These are phyloP conservation scores for Rhyacophila evoluta DNA, from an alignment of 2,888 invertebrate species.

Conservation along the genomic window DNA sequence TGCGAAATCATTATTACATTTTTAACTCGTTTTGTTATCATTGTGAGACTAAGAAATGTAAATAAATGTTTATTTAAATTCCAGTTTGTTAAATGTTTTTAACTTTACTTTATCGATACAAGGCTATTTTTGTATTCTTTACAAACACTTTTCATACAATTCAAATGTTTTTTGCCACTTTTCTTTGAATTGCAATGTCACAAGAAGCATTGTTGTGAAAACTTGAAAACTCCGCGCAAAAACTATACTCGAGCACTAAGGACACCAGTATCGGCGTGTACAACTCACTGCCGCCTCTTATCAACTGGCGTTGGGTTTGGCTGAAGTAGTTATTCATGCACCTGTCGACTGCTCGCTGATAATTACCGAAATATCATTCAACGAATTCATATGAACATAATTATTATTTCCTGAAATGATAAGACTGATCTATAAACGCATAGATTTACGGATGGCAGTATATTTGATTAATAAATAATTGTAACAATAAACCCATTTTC, in stretches of 20 bases:
- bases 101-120: not conserved
- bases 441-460: too few relatives aligned
- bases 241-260: not conserved
- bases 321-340: not conserved
- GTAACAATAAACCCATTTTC: too few relatives aligned
- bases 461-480: too few relatives aligned
- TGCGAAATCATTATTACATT: not conserved
- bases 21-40: not conserved
- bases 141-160: constrained; percentile 14
- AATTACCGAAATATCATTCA: not conserved
- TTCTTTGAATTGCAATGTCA: not conserved
- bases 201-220: not conserved
- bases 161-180: not conserved
- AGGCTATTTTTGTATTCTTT: not conserved
- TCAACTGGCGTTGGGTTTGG: not conserved
- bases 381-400: too few relatives aligned
- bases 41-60: not conserved
- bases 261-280: not conserved
- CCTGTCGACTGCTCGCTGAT: not conserved
- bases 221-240: constrained; percentile 13
- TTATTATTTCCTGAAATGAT: not conserved
- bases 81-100: not conserved
- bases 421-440: not conserved
- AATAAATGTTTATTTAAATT: too few relatives aligned
- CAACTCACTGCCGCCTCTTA: not conserved